These are phyloP conservation scores for Eupithecia pulchellata DNA, from an alignment of 2,888 invertebrate genomes.

Conservation along the genomic window DNA sequence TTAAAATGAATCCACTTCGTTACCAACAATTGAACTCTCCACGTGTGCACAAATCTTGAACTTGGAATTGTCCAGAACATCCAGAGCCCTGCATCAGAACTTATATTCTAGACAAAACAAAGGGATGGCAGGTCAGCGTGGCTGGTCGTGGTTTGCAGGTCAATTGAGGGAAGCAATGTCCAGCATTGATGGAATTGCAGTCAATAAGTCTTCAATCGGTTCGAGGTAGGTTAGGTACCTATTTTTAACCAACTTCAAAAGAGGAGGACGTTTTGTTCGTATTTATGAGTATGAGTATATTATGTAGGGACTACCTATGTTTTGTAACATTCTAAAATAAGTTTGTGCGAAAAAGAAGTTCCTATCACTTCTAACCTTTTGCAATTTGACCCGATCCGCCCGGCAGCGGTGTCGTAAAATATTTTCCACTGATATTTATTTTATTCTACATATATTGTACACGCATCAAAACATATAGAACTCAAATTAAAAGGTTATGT, in stretches of 20 bases:
- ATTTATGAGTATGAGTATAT: no score
- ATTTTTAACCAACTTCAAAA: background rate
- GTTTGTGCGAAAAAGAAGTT: no score
- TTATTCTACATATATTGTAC: no score
- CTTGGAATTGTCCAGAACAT: slow-evolving; percentile 17
- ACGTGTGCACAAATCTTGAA: slow-evolving; percentile 17
- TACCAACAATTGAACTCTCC: background rate
- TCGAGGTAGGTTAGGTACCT: background rate
- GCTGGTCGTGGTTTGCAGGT: slow-evolving; percentile 30
- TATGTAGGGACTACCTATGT: no score
- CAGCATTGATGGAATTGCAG: slow-evolving; percentile 34
- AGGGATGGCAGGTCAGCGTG: slow-evolving; percentile 19
- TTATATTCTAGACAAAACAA: slow-evolving; percentile 7
- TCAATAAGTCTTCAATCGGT: slow-evolving; percentile 20
- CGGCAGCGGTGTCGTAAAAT: background rate
- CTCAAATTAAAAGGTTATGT: no score
- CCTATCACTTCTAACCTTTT: no score
- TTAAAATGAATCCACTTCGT: background rate
- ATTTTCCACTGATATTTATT: no score
- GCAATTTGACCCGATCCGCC: no score
- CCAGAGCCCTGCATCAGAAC: slow-evolving; percentile 13
- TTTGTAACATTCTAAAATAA: no score
- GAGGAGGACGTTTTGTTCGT: no score
- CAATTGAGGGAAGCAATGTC: slow-evolving; percentile 40
- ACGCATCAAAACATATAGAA: no score